Evolutionary conservation across 1,140 invertebrate species (phyloP).

Genomic region (Philotrypesis tridentata): DNA sequence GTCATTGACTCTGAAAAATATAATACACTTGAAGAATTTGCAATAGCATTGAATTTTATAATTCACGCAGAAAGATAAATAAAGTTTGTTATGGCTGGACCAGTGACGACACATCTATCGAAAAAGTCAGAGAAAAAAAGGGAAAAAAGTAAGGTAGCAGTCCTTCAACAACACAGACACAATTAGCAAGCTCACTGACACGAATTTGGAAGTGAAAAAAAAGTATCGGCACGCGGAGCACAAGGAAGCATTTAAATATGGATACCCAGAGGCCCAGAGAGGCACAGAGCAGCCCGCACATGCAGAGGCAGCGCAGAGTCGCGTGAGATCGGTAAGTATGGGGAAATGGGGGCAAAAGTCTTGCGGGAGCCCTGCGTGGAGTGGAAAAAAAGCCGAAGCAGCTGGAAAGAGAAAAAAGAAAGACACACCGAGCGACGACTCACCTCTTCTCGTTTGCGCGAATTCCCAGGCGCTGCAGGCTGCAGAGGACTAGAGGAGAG

Average conservation of each 20-base stretch:
- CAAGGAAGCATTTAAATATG: background rate
- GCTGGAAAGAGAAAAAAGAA: conserved; percentile 4
- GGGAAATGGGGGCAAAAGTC: too few species aligned
- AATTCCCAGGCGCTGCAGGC: too few species aligned
- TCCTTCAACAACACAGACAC: too few species aligned
- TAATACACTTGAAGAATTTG: background rate
- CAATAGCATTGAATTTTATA: background rate
- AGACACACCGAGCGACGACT: background rate
- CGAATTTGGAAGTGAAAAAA: background rate
- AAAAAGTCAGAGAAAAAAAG: too few species aligned
- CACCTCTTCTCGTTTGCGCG: conserved; percentile 5
- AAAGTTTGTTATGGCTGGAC: too few species aligned
- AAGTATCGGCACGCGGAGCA: background rate
- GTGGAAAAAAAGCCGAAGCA: background rate
- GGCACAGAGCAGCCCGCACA: too few species aligned
- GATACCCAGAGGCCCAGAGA: background rate
- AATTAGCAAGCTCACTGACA: background rate
- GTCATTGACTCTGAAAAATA: conserved; percentile 55
- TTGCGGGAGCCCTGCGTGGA: background rate
- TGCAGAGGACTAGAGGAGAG: too few species aligned
- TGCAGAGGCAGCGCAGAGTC: too few species aligned
- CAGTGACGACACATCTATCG: too few species aligned
- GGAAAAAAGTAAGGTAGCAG: too few species aligned
- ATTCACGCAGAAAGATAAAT: too few species aligned
- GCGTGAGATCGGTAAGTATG: background rate